A percentile compares a stretch with the other conserved stretches of the same genome.
Conservation (phyloP, 2,797 vertebrate genomes). For the Sebastiscus albofasciatus region DNA sequence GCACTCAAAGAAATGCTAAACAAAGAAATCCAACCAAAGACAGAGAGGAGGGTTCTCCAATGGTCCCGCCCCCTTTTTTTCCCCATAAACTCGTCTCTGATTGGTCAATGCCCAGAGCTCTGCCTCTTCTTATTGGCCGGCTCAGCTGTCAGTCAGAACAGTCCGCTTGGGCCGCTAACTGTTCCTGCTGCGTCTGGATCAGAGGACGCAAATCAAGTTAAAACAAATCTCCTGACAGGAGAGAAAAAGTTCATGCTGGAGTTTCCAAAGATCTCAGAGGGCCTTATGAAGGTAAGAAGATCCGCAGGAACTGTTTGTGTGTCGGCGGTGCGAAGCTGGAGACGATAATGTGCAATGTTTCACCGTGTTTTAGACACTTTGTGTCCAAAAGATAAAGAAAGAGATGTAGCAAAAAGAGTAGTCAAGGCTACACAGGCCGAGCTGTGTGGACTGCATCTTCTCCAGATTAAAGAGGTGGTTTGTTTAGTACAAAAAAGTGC, state of each 20-base stretch:
- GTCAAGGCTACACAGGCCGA: constrained; percentile 38
- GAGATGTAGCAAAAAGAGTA: background rate
- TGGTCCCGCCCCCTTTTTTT: constrained; percentile 5
- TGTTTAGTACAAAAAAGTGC: background rate
- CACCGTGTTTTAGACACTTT: constrained; percentile 14
- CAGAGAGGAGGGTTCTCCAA: constrained; percentile 22
- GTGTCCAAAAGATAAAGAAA: constrained; percentile 20
- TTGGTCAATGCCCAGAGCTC: constrained; percentile 34
- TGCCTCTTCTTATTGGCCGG: constrained; percentile 45
- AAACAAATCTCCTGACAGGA: constrained; percentile 68
- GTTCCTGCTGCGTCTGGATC: constrained; percentile 63
- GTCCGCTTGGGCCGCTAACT: background rate
- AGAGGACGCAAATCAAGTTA: constrained; percentile 67
- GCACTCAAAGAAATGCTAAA: constrained; percentile 53
- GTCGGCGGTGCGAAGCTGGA: background rate
- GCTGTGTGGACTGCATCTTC: background rate
- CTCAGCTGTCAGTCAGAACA: background rate
- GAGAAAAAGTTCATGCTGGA: constrained; percentile 78
- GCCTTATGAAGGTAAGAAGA: constrained; percentile 78
- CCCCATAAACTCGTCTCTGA: background rate
- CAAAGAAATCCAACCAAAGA: constrained; percentile 73
- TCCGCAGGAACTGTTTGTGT: background rate
- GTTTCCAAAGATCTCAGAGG: constrained; percentile 62
- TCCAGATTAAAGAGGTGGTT: background rate
- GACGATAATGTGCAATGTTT: background rate